These are phyloP conservation scores for Orthosia gracilis DNA, from an alignment of 2,888 invertebrate species.

Conservation along the genomic window DNA sequence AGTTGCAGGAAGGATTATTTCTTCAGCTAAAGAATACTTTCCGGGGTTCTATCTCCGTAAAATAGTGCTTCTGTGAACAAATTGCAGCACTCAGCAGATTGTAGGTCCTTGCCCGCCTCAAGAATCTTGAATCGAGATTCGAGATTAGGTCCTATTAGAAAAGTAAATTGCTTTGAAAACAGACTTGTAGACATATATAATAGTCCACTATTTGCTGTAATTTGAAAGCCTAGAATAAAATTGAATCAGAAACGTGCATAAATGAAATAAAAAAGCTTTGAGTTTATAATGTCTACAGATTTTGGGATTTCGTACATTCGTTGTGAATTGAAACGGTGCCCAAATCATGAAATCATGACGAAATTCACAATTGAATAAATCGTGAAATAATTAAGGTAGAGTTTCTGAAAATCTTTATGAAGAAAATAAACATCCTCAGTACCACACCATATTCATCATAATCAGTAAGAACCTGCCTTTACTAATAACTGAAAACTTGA, in stretches of 20 bases:
- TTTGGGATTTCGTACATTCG: no score
- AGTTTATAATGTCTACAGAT: no score
- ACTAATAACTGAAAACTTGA: no score
- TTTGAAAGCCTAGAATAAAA: not conserved
- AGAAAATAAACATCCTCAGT: no score
- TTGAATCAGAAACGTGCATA: no score
- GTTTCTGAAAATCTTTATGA: no score
- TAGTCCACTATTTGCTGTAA: not conserved
- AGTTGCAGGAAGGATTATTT: not conserved
- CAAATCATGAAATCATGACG: not conserved
- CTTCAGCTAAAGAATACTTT: not conserved
- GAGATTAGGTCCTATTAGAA: slow-evolving; percentile 39
- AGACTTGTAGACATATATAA: slow-evolving; percentile 4
- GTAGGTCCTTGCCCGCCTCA: slow-evolving; percentile 21
- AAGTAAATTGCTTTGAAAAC: slow-evolving; percentile 42
- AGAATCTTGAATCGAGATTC: slow-evolving; percentile 31
- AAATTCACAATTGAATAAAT: not conserved
- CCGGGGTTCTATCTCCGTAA: not conserved
- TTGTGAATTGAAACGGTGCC: not conserved
- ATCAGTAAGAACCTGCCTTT: no score
- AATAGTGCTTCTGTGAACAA: slow-evolving; percentile 23
- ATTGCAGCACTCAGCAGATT: slow-evolving; percentile 46
- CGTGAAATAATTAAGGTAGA: no score
- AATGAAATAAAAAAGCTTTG: no score
- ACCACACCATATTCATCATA: no score